A percentile compares a stretch with the other conserved stretches of the same genome.
phyloP scores from a whole-genome alignment of 1,140 invertebrate genomes.

The Lucilia cuprina region DNA sequence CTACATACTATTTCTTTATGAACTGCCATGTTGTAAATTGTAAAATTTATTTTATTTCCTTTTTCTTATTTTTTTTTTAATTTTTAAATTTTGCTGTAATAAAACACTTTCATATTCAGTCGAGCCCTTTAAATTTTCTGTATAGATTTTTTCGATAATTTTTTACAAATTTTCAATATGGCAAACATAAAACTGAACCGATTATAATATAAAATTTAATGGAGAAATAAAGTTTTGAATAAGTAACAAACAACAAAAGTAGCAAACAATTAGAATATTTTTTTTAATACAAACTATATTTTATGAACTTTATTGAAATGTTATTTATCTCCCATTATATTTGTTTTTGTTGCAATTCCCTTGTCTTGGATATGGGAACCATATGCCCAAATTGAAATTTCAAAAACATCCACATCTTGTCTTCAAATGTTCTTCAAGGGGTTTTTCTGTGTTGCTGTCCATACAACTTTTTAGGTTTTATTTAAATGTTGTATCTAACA shows the following conservation, averaged over 20 bases:
- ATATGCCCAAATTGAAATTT: neutral
- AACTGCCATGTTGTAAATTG: slow-evolving; percentile 1
- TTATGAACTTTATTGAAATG: neutral
- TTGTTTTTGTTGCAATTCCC: neutral
- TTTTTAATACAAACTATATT: neutral
- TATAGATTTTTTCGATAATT: neutral
- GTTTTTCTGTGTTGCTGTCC: neutral
- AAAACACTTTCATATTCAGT: neutral
- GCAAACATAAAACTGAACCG: neutral
- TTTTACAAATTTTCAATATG: neutral
- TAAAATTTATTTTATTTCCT: neutral
- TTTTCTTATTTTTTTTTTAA: neutral
- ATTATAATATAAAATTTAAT: neutral
- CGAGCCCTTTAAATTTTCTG: neutral
- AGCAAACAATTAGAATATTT: neutral
- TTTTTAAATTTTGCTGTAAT: neutral
- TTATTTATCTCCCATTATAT: neutral
- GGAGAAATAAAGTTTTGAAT: neutral
- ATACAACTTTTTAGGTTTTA: neutral
- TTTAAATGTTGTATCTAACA: neutral
- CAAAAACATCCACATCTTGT: neutral
- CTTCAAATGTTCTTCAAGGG: neutral
- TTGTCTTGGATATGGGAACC: neutral
- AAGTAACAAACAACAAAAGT: neutral
- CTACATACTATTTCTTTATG: neutral